These are phyloP conservation scores for Synaphobranchus kaupii DNA, from an alignment of 2,797 vertebrate species.

Conservation along the genomic window DNA sequence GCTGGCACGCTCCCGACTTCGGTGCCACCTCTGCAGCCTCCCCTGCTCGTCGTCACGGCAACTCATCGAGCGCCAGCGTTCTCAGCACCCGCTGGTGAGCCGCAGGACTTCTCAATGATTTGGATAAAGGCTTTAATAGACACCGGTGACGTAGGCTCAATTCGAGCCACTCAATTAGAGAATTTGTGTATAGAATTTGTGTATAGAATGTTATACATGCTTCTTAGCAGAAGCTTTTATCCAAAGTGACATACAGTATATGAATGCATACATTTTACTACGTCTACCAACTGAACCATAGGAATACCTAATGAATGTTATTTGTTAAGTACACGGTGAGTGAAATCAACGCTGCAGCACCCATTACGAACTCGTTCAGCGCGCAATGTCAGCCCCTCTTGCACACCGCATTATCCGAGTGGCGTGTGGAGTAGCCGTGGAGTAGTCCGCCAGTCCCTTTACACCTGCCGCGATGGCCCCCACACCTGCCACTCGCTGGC, in stretches of 20 bases:
- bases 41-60: slow-evolving; percentile 10
- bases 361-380: not conserved
- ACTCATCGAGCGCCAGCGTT: slow-evolving; percentile 20
- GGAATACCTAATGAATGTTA: too few species aligned
- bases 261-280: too few species aligned
- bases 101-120: not conserved
- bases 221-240: too few species aligned
- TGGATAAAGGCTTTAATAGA: too few species aligned
- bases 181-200: too few species aligned
- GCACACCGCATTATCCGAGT: not conserved
- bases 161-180: too few species aligned
- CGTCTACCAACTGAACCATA: too few species aligned
- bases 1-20: not conserved
- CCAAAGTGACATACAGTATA: too few species aligned
- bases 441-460: not conserved
- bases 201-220: too few species aligned
- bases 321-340: too few species aligned
- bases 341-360: not conserved
- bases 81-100: slow-evolving; percentile 7
- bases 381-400: not conserved
- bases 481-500: slow-evolving; percentile 10
- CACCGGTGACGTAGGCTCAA: too few species aligned
- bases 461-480: slow-evolving; percentile 15
- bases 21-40: slow-evolving; percentile 24
- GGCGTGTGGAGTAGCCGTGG: not conserved